phyloP scores from a whole-genome alignment of 2,797 vertebrate genomes.

The Helarctos malayanus region DNA sequence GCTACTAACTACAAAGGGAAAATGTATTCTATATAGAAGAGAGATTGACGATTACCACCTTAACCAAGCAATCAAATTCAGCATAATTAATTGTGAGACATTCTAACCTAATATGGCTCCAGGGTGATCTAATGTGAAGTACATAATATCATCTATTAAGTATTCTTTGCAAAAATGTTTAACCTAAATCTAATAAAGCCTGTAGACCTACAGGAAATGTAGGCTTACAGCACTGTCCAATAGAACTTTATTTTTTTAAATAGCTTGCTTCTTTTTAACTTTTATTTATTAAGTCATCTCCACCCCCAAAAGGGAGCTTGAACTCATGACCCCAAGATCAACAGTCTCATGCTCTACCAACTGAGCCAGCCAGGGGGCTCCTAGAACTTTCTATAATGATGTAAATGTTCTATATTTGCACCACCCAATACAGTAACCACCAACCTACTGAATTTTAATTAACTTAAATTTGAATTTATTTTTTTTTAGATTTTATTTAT shows the following conservation, averaged over 20 bases:
- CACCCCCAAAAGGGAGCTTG: neutral
- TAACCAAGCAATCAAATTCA: conserved; percentile 44
- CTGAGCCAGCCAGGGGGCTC: neutral
- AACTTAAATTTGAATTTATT: conserved; percentile 10
- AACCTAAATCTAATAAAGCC: conserved; percentile 25
- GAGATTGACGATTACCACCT: neutral
- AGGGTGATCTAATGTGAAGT: conserved; percentile 49
- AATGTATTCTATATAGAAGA: conserved; percentile 1
- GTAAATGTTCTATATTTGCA: neutral
- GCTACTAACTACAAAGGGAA: conserved; percentile 47
- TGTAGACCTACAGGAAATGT: neutral
- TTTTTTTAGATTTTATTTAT: neutral
- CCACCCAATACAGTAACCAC: conserved; percentile 32
- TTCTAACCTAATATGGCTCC: neutral
- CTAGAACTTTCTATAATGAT: conserved; percentile 35
- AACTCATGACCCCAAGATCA: neutral
- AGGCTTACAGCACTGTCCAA: neutral
- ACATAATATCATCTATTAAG: conserved; percentile 31
- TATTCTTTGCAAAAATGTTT: conserved; percentile 47
- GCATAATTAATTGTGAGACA: conserved; percentile 34
- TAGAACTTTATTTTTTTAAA: neutral
- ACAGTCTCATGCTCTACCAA: neutral
- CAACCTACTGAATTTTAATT: neutral
- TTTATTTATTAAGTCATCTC: neutral
- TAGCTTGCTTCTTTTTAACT: neutral